Conservation (phyloP, 2,888 invertebrate species). For the Incurvaria masculella region DNA sequence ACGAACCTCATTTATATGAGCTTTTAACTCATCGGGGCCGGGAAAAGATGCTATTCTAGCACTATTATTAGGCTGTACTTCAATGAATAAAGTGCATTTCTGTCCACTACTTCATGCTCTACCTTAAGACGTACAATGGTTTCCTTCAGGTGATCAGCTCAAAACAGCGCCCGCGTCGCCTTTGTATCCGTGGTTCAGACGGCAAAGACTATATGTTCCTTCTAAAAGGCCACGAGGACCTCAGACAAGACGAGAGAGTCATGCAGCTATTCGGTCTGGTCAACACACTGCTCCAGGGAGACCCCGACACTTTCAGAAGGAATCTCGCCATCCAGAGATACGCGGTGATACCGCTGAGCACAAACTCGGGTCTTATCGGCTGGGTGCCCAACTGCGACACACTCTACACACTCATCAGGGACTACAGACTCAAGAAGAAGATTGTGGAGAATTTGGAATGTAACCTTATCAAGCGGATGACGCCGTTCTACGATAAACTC, state of each 20-base stretch:
- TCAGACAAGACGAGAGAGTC: slow-evolving; percentile 97
- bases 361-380: slow-evolving; percentile 96
- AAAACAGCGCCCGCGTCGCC: slow-evolving; percentile 94
- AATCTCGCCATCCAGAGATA: slow-evolving; percentile 68
- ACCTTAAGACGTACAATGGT: background rate
- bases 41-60: no score
- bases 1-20: no score
- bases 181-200: slow-evolving; percentile 91
- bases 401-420: slow-evolving; percentile 92
- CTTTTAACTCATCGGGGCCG: no score
- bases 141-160: slow-evolving; percentile 82
- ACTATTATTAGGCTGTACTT: no score
- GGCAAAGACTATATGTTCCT: slow-evolving; percentile 99
- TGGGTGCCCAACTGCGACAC: slow-evolving; percentile 99
- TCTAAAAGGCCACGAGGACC: slow-evolving; percentile 97
- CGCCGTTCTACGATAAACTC: slow-evolving; percentile 95
- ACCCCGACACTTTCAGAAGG: slow-evolving; percentile 91
- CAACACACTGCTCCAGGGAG: slow-evolving; percentile 90
- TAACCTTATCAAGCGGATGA: slow-evolving; percentile 96
- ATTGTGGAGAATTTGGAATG: slow-evolving; percentile 96
- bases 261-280: slow-evolving; percentile 98
- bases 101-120: slow-evolving; percentile 3
- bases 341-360: slow-evolving; percentile 96
- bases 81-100: no score
- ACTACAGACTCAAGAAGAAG: slow-evolving; percentile 97